A percentile compares a stretch with the other conserved stretches of the same genome.
Evolutionary conservation across 2,113 vertebrate species (phyloP).

Genomic region (Seriola dumerili): DNA sequence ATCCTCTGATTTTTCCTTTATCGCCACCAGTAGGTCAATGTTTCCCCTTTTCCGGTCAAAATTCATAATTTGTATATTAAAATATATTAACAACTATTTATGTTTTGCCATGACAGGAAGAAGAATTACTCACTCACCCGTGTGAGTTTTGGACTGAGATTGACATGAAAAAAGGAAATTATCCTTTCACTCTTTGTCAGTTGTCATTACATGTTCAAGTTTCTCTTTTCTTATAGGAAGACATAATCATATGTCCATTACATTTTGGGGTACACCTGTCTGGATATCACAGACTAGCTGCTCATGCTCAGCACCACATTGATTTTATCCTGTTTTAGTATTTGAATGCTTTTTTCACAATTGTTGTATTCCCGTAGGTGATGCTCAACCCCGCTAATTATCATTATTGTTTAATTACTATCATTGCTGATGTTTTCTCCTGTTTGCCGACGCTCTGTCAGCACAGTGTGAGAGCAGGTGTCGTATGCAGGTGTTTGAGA

Average conservation of each 20-base stretch:
- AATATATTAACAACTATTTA: no score
- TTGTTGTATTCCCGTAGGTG: no score
- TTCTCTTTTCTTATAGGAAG: not conserved
- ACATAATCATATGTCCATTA: not conserved
- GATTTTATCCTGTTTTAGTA: not conserved
- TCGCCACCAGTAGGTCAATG: no score
- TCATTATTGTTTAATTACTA: not conserved
- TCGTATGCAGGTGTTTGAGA: not conserved
- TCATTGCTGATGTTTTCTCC: not conserved
- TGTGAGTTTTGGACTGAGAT: no score
- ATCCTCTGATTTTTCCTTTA: no score
- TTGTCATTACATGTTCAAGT: no score
- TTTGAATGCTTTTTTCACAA: no score
- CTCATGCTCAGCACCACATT: not conserved
- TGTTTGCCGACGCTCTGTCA: not conserved
- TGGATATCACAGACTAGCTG: not conserved
- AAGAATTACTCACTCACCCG: no score
- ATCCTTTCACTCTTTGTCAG: not conserved
- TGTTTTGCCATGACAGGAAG: no score
- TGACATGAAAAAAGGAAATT: no score
- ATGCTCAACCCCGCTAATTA: not conserved
- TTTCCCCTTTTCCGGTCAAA: no score
- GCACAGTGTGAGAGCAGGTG: slow-evolving; percentile 4
- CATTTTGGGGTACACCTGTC: not conserved
- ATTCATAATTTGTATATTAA: no score